Conservation (phyloP, 2,113 vertebrate genomes). For the Glaucidium brasilianum region DNA sequence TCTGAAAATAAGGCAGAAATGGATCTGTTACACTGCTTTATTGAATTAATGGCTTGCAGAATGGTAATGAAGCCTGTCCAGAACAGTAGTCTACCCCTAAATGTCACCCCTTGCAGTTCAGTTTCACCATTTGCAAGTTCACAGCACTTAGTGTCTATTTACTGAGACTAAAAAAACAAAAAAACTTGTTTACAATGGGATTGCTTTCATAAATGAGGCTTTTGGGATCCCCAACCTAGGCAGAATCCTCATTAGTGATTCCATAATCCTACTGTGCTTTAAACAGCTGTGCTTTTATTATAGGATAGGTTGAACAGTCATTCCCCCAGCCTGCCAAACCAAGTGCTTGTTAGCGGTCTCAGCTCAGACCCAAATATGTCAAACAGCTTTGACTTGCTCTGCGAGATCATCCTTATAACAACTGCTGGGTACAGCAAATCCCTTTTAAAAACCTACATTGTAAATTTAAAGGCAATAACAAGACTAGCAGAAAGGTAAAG, state of each 20-base stretch:
- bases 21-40: constrained; percentile 16
- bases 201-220: not conserved
- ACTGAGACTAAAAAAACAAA: not conserved
- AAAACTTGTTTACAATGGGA: not conserved
- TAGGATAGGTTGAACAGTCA: not conserved
- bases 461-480: not conserved
- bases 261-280: not conserved
- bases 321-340: not conserved
- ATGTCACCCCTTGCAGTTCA: not conserved
- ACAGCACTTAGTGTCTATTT: not conserved
- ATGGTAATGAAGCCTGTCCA: not conserved
- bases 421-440: not conserved
- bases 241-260: not conserved
- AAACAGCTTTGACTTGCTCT: not conserved
- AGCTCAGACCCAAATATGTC: not conserved
- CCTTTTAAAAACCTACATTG: not conserved
- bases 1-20: constrained; percentile 25
- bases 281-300: not conserved
- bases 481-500: not conserved
- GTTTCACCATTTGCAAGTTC: constrained; percentile 6
- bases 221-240: not conserved
- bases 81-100: not conserved
- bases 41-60: constrained; percentile 10
- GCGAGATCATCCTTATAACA: not conserved
- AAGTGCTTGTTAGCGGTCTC: not conserved